phyloP scores from a whole-genome alignment of 2,888 invertebrate genomes.

The Papilio gigon region DNA sequence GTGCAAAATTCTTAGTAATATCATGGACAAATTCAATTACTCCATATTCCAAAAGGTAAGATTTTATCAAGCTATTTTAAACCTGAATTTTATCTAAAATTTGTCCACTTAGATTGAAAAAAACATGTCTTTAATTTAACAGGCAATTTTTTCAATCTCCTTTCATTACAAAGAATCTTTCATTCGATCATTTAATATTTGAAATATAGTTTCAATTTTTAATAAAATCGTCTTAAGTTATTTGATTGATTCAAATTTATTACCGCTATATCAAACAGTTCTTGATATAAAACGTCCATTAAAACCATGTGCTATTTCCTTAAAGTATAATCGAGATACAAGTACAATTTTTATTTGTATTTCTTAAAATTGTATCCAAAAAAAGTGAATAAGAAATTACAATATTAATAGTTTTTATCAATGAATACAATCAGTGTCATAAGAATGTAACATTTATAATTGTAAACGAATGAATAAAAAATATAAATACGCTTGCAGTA shows the following conservation, averaged over 20 bases:
- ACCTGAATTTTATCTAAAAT: not conserved
- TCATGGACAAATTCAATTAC: constrained; percentile 48
- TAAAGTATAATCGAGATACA: no score
- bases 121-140: no score
- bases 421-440: not conserved
- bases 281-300: no score
- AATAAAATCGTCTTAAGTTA: not conserved
- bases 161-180: not conserved
- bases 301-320: no score
- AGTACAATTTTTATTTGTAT: not conserved
- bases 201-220: no score
- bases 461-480: not conserved
- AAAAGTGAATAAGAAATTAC: not conserved
- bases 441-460: not conserved
- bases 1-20: constrained; percentile 49
- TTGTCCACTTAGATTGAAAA: not conserved
- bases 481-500: constrained; percentile 2
- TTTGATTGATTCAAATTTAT: no score
- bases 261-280: not conserved
- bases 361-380: not conserved
- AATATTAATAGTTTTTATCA: not conserved
- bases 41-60: constrained; percentile 28
- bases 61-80: constrained; percentile 10
- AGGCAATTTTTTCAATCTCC: not conserved
- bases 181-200: not conserved